Evolutionary conservation across 2,113 vertebrate genomes (phyloP).

Genomic region (Apteryx mantelli): DNA sequence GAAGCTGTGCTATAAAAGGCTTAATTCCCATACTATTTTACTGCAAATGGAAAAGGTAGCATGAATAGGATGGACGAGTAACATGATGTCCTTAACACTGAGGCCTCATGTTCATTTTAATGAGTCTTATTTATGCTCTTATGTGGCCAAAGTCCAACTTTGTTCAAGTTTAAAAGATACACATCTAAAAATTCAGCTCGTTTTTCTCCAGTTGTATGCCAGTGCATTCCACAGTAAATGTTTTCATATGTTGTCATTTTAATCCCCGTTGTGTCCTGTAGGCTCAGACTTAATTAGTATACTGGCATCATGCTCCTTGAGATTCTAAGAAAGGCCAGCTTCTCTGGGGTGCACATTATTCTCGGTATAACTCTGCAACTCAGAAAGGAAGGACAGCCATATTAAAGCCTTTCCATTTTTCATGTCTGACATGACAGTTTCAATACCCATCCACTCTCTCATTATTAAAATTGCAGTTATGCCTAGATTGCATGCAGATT

Average conservation of each 20-base stretch:
- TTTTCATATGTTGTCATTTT: neutral
- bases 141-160: neutral
- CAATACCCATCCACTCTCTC: neutral
- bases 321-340: neutral
- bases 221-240: neutral
- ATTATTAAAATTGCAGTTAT: neutral
- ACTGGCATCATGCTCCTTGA: neutral
- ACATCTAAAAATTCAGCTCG: neutral
- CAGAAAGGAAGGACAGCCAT: neutral
- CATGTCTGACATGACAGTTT: neutral
- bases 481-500: neutral
- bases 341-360: neutral
- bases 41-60: neutral
- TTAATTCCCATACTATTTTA: neutral
- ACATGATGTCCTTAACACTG: neutral
- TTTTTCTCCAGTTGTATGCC: neutral
- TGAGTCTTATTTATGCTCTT: neutral
- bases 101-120: neutral
- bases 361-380: neutral
- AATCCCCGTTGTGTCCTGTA: neutral
- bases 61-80: neutral
- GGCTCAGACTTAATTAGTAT: neutral
- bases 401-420: neutral
- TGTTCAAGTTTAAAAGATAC: neutral
- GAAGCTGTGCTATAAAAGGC: neutral